Base-by-base conservation (phyloP, 2,888 invertebrate genomes). In the Zaprionus obscuricornis region DNA sequence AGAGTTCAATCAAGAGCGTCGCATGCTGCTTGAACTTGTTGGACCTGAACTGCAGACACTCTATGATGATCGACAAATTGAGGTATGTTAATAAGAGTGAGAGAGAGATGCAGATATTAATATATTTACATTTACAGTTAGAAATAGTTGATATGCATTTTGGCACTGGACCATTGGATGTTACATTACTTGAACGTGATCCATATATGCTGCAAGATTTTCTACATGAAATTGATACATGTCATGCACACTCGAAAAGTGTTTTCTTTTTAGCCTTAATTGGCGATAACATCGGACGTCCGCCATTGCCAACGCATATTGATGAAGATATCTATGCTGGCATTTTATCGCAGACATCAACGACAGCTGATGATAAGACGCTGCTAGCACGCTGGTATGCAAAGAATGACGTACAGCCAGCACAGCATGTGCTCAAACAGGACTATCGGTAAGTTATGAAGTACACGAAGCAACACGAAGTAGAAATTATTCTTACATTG, bases 101-200 rank as follows among this genome's bases (percentile, higher is more conserved):
- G 1, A 0, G 2, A 3, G 0, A 13, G 20, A 17, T 13, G 13
- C 89, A 90, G 27, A 11, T 20, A 0, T 11, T 5, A 37, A 14
- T 16, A 3, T 6, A 24, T 22, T 20, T 17, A 4, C 3, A 17
- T 18, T 10, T 2, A 1, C 77, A 95, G 95, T 93, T 96, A 74
- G 94, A 96, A 86, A 92, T 96, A 76, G 93, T 96, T 85, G 96
- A 96, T 87, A 95, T 96, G 95, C 95, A 96, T 89, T 96, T 95
- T 86, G 95, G 95, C 33, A 93, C 94, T 1, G 93, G 92, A 27
- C 92, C 92, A 14, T 92, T 93, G 11, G 93, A 94, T 55, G 91
- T 92, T 64, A 90, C 91, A 68, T 87, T 91, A 57, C 55, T 88
- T 24, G 90, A 90, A 37, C 85, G 85, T 67, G 94, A 93, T 90